Evolutionary conservation across 2,888 invertebrate genomes (phyloP).

Genomic region (Branchipolynoe longqiensis): DNA sequence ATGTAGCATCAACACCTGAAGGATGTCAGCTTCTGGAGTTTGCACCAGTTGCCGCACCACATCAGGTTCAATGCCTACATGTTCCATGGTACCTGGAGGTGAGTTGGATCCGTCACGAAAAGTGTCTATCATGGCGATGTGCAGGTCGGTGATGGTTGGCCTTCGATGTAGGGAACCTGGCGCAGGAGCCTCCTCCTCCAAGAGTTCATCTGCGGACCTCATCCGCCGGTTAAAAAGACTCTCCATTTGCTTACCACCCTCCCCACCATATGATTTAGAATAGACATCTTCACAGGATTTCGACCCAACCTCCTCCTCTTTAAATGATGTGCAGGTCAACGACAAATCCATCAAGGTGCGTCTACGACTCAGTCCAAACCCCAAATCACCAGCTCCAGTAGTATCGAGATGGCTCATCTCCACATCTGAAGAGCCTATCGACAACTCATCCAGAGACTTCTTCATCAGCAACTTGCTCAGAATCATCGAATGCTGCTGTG

Average conservation of each 20-base stretch:
- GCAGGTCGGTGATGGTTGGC: not conserved
- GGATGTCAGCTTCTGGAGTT: conserved; percentile 34
- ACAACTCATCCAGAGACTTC: conserved; percentile 18
- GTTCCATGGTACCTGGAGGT: too few relatives aligned
- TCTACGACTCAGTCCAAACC: not conserved
- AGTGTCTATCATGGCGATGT: not conserved
- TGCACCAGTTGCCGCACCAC: not conserved
- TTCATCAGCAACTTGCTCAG: conserved; percentile 17
- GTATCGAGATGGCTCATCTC: not conserved
- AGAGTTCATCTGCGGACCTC: not conserved
- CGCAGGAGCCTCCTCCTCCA: not conserved
- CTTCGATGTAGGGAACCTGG: not conserved
- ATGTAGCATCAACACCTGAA: conserved; percentile 37
- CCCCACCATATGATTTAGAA: conserved; percentile 20
- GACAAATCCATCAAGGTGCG: not conserved
- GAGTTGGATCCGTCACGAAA: not conserved
- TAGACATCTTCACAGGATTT: not conserved
- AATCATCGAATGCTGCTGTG: not conserved
- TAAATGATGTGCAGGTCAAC: not conserved
- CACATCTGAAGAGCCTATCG: not conserved
- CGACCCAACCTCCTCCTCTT: not conserved
- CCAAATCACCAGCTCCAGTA: not conserved
- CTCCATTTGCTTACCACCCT: not conserved
- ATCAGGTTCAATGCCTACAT: not conserved
- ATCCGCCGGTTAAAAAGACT: not conserved